Evolutionary conservation across 2,888 invertebrate genomes (phyloP), one percentile per base, ranked within the genome.

Genomic region (Acronicta aceris): DNA sequence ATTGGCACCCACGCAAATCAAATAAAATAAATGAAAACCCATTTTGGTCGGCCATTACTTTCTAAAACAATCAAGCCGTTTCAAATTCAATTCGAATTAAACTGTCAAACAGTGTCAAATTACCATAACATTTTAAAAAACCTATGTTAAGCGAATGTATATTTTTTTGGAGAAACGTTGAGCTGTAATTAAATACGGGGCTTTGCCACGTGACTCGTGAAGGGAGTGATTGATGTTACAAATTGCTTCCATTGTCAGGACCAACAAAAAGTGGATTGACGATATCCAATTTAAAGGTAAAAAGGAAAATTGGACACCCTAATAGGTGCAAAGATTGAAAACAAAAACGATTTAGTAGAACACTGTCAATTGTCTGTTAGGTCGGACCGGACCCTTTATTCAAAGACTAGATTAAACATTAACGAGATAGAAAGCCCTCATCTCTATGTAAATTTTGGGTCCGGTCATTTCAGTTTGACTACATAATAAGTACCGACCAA

Each of bases 181-280:
- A 51, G 41, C 16, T 42, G 61, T 62, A 73, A 67, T 62, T 70
- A 70, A 67, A 67, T 73, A 62, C 56, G 43, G 5, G 16, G 54
- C 8, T 53, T 50, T 36, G 53, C 41, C 62, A 67, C 47, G 45
- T 73, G 68, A 51, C 47, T 65, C 47, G 51, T 47, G 40, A 55
- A 55, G 59, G 52, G 41, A 59, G 72, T 73, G 69, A 67, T 73
- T 56, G 73, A 72, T 73, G 73, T 51, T 50, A 78, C 83, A 85
- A 86, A 87, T 86, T 83, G 82, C 79, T 82, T 78, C 76, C 81
- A 82, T 82, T 85, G 86, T 84, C 71, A 52, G 62, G 47, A 48
- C 21, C 40, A 64, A 46, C 76, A 79, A 79, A 82, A 79, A 81
- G 69, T 67, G 75, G 79, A 79, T 79, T 70, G 74, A 74, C 74